Evolutionary conservation across 1,140 invertebrate genomes (phyloP), one percentile per base, ranked within the genome.

Genomic region (Penaeus indicus): DNA sequence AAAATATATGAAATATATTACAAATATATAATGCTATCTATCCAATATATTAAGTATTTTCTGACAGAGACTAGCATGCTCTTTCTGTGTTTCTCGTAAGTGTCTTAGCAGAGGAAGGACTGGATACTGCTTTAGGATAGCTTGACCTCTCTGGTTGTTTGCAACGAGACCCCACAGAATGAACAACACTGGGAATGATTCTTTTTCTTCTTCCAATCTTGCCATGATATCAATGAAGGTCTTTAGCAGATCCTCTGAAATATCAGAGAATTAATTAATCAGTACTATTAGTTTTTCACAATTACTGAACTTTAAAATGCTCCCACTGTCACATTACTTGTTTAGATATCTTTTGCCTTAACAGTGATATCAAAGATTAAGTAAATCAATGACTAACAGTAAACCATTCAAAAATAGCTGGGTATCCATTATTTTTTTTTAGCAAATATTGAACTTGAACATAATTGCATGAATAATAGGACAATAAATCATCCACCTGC

Each of bases 131-230:
- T 84, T 88, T 4, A 88, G 72, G 11, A 88, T 67, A 62, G 86
- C 86, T 38, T 88, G 81, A 47, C 81, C 86, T 67, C 86, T 88
- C 38, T 88, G 81, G 62, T 84, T 88, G n/a, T 88, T 88, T 16
- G 81, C 63, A 63, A 79, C n/a, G n/a, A 88, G 62, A 47, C 81
- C 67, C 86, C 86, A 88, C 16, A 88, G 22, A 78, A 67, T 84
- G 25, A 84, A 25, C 25, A 88, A 27, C 63, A 72, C 67, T 19
- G 83, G n/a, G 16, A 78, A 22, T 19, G 54, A 47, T 27, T 25
- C 27, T 0, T 1, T 16, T 83, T 42, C 81, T 42, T 21, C 27
- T 38, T 54, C 22, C 72, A 79, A n/a, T 61, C 21, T 64, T 7
- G 79, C 62, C 21, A 69, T 61, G 27, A 7, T 32, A 8, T 32